phyloP scores from a whole-genome alignment of 2,888 invertebrate genomes.

The Thereva unica region DNA sequence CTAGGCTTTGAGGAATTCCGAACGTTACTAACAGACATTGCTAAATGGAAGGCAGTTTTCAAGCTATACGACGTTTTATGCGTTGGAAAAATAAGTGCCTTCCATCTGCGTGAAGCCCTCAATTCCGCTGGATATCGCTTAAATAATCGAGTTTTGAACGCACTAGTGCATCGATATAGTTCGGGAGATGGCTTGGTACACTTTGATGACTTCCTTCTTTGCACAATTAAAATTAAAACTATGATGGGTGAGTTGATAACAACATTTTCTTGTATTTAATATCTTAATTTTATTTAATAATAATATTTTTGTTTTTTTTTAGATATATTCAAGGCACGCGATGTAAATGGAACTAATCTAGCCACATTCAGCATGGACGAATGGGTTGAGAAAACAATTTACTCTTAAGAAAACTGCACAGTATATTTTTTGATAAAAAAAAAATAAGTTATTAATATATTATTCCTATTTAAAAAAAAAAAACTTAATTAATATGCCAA shows the following conservation, averaged over 20 bases:
- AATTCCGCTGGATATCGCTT: slow-evolving; percentile 88
- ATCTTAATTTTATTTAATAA: no score
- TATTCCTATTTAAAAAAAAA: no score
- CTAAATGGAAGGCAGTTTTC: slow-evolving; percentile 91
- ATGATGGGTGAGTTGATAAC: slow-evolving; percentile 79
- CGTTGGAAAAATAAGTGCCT: slow-evolving; percentile 78
- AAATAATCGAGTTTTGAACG: slow-evolving; percentile 86
- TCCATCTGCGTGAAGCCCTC: slow-evolving; percentile 82
- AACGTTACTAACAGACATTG: slow-evolving; percentile 78
- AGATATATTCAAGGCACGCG: slow-evolving; percentile 83
- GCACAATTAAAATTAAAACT: slow-evolving; percentile 87
- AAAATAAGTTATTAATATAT: no score
- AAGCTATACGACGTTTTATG: slow-evolving; percentile 80
- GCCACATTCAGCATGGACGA: slow-evolving; percentile 89
- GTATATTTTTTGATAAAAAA: no score
- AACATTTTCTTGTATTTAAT: not conserved
- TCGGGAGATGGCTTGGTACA: slow-evolving; percentile 79
- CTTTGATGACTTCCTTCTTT: slow-evolving; percentile 95
- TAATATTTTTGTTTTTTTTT: slow-evolving; percentile 49
- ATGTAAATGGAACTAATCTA: slow-evolving; percentile 69
- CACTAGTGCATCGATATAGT: slow-evolving; percentile 89
- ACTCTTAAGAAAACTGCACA: slow-evolving; percentile 64
- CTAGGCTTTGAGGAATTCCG: slow-evolving; percentile 91
- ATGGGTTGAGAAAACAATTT: slow-evolving; percentile 88
- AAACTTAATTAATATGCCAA: no score